phyloP scores from a whole-genome alignment of 1,140 invertebrate species.

The Harlomillsia oculata region DNA sequence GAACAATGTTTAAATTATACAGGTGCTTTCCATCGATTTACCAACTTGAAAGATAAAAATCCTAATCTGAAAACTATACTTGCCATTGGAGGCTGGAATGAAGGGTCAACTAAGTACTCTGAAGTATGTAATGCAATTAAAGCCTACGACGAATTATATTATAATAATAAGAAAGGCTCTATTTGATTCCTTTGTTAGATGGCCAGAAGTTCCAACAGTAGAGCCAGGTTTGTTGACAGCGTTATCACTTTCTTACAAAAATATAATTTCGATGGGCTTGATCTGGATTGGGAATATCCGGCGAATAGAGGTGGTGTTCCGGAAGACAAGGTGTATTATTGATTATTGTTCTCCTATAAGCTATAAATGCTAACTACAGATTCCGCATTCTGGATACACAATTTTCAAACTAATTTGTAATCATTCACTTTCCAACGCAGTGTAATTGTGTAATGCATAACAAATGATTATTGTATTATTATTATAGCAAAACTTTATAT shows the following conservation, averaged over 20 bases:
- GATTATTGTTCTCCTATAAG: neutral
- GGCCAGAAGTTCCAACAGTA: conserved; percentile 36
- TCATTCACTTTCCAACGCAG: too few relatives aligned
- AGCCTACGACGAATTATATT: neutral
- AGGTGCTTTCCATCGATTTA: conserved; percentile 44
- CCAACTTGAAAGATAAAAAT: conserved; percentile 48
- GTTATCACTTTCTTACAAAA: conserved; percentile 46
- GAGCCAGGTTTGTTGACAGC: conserved; percentile 50
- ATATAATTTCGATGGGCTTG: conserved; percentile 53
- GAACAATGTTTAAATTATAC: neutral
- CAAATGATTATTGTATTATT: neutral
- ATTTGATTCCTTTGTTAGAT: conserved; percentile 1
- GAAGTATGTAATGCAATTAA: conserved; percentile 23
- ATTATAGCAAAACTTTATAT: conserved; percentile 26
- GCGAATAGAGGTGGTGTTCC: conserved; percentile 10
- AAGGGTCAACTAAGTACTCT: conserved; percentile 55
- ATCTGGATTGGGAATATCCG: conserved; percentile 49
- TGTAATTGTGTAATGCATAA: too few relatives aligned
- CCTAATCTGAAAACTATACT: conserved; percentile 55
- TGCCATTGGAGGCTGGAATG: conserved; percentile 66
- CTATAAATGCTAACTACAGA: too few relatives aligned
- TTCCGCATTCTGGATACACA: too few relatives aligned
- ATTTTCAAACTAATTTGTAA: too few relatives aligned
- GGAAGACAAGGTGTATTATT: conserved; percentile 1
- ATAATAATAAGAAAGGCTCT: neutral